Conservation (phyloP, 2,797 vertebrate species). For the Pantherophis alleghaniensis region DNA sequence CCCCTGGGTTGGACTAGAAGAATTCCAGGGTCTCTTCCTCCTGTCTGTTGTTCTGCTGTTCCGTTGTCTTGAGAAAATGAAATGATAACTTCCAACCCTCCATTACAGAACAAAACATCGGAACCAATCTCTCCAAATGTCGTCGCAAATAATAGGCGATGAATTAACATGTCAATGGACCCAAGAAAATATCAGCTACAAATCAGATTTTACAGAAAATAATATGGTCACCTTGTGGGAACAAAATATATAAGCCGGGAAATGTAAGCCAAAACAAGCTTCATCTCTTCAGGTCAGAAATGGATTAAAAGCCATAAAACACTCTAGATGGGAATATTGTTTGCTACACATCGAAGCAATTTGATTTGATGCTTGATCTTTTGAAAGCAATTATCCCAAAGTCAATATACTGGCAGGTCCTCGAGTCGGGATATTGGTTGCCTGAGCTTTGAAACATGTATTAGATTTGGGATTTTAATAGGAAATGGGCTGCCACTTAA, state of each 20-base stretch:
- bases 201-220: conserved; percentile 5
- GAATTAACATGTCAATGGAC: not conserved
- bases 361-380: conserved; percentile 31
- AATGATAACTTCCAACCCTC: not conserved
- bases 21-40: too few relatives aligned
- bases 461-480: conserved; percentile 30
- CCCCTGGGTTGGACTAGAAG: too few relatives aligned
- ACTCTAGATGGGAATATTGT: conserved; percentile 13
- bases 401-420: conserved; percentile 49
- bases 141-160: not conserved
- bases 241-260: not conserved
- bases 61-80: not conserved
- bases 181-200: not conserved
- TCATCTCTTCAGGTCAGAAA: not conserved
- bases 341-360: conserved; percentile 39
- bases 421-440: conserved; percentile 36
- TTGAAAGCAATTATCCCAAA: conserved; percentile 54
- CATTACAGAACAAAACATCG: not conserved
- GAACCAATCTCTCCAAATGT: not conserved
- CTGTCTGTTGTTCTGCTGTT: too few relatives aligned
- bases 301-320: conserved; percentile 24
- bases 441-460: conserved; percentile 8
- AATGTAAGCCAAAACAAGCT: conserved; percentile 13
- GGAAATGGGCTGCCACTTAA: conserved; percentile 16
- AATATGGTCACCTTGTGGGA: conserved; percentile 4